Conservation (phyloP, 2,888 invertebrate species). For the Lasioglossum malachurum region DNA sequence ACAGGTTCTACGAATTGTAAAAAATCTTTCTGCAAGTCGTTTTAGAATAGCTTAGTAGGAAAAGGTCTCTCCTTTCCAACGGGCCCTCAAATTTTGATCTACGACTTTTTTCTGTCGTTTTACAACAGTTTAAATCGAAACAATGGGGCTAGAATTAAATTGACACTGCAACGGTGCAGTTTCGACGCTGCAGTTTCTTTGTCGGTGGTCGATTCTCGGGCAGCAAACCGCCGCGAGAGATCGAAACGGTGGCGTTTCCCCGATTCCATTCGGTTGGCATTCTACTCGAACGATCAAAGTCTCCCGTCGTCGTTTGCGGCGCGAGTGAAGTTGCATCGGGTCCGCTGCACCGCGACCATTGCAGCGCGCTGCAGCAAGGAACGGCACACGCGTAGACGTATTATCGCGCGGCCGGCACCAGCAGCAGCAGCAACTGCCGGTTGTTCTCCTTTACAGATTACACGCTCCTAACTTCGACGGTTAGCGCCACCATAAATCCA, state of each 20-base stretch:
- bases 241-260: background rate
- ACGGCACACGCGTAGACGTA: background rate
- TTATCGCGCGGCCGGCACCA: constrained; percentile 9
- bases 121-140: too few relatives aligned
- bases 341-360: background rate
- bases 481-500: constrained; percentile 52
- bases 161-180: too few relatives aligned
- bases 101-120: too few relatives aligned
- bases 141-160: too few relatives aligned
- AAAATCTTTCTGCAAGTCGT: too few relatives aligned
- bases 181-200: background rate
- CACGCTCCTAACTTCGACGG: constrained; percentile 43
- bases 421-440: background rate
- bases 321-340: background rate
- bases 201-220: background rate
- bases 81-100: too few relatives aligned
- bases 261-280: background rate
- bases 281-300: background rate
- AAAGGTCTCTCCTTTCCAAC: too few relatives aligned
- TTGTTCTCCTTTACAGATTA: constrained; percentile 38
- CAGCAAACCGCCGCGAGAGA: background rate
- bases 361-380: background rate
- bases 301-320: background rate
- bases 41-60: too few relatives aligned
- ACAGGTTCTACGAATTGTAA: too few relatives aligned